Evolutionary conservation across 1,140 invertebrate species (phyloP).

Genomic region (Callitettix versicolor): DNA sequence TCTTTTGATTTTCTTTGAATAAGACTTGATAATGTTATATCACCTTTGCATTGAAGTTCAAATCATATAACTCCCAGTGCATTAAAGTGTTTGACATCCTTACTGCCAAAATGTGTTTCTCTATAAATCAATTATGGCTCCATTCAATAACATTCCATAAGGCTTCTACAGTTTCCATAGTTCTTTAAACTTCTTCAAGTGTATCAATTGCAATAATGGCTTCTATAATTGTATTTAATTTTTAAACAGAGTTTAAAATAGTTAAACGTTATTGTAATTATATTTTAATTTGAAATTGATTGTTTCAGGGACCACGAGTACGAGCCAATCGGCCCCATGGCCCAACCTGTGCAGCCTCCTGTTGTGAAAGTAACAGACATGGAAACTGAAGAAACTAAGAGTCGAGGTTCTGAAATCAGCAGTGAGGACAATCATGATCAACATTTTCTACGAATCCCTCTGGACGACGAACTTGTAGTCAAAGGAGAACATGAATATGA

Average conservation of each 20-base stretch:
- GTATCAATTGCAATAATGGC: no score
- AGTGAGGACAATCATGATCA: background rate
- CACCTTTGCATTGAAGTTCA: no score
- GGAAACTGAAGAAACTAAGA: background rate
- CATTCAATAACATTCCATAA: no score
- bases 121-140: no score
- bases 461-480: constrained; percentile 19
- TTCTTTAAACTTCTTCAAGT: no score
- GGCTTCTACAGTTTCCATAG: no score
- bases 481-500: constrained; percentile 20
- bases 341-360: constrained; percentile 23
- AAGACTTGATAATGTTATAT: no score
- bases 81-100: no score
- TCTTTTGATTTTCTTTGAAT: no score
- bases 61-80: no score
- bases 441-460: constrained; percentile 20
- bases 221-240: no score
- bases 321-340: constrained; percentile 51
- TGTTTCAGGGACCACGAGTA: constrained; percentile 73
- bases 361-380: constrained; percentile 13
- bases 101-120: no score
- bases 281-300: constrained; percentile 4
- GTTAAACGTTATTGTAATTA: background rate
- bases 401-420: background rate
- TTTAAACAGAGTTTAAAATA: background rate